These are phyloP conservation scores for Platalea minor DNA, from an alignment of 2,797 vertebrate genomes.

Conservation along the genomic window DNA sequence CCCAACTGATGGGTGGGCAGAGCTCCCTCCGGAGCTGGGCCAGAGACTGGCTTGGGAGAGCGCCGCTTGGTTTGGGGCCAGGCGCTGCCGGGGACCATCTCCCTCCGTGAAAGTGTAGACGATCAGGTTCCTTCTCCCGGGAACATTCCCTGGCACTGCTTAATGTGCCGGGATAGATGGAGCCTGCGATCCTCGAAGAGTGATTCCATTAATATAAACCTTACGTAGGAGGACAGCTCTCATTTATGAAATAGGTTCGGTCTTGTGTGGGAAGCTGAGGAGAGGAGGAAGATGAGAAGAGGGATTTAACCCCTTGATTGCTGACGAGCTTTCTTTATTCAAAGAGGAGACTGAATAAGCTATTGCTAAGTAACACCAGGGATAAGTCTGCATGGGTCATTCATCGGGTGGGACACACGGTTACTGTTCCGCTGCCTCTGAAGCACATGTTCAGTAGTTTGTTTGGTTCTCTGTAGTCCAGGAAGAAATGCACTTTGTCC, in stretches of 20 bases:
- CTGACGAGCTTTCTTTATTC: not conserved
- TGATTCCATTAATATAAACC: constrained; percentile 43
- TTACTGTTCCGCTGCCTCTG: not conserved
- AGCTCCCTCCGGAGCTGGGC: not conserved
- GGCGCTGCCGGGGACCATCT: not conserved
- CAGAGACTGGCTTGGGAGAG: not conserved
- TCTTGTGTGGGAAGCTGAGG: constrained; percentile 53
- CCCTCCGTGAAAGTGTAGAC: rapidly evolving
- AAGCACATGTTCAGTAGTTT: not conserved
- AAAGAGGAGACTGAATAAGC: not conserved
- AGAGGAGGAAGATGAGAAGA: constrained; percentile 44
- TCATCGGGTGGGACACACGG: not conserved
- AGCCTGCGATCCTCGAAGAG: not conserved
- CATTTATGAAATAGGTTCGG: constrained; percentile 49
- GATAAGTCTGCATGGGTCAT: not conserved
- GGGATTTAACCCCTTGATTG: constrained; percentile 14
- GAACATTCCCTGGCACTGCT: not conserved
- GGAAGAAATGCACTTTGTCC: not conserved
- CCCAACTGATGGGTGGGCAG: not conserved
- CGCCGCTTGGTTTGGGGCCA: not conserved
- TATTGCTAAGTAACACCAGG: not conserved
- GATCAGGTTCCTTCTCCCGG: not conserved
- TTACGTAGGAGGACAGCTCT: constrained; percentile 60
- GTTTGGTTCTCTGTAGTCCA: not conserved
- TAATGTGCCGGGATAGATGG: not conserved